Evolutionary conservation across 2,113 vertebrate species (phyloP), one percentile per base, ranked within the genome.

Genomic region (Microtus pennsylvanicus): DNA sequence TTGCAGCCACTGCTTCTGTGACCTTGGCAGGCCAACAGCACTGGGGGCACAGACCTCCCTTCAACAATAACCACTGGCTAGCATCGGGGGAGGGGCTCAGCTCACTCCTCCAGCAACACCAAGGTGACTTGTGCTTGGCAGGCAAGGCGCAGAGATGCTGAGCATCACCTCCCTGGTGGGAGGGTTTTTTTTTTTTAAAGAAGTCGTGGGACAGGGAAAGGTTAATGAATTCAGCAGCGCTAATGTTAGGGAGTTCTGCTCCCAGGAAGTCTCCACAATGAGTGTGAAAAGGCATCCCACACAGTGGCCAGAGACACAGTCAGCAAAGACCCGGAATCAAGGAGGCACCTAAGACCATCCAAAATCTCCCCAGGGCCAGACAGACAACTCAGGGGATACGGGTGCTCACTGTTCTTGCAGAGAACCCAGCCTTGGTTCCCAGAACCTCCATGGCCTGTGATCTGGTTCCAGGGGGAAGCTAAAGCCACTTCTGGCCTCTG

Each of bases 271-370:
- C 47, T 38, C 85, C 33, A 7, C 5, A 16, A 38, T 17, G 14
- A 82, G 11, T 55, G 69, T 10, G 2, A 50, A 42, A 42, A 69
- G 35, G 24, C 13, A 3, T 3, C 9, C 90, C 26, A 2, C 8
- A 42, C 26, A 5, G 3, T 16, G 33, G 63, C 38, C 63, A 5
- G 12, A 55, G 47, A 10, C 10, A 3, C 0, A 42, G 13, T 69
- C 24, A 3, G 28, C 26, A 33, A 69, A 26, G 24, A 21, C 50
- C 13, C 0, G 0, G 24, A 0, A 0, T 16, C 3, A 0, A 21
- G 33, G 52, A 11, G 0, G 3, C 11, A 0, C 0, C 11, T 2
- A 5, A 21, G 7, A 5, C 0, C 17, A 12, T 9, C 42, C 3
- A 1, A 7, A 35, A 30, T 6, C 52, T 74, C 78, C 86, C 16